Conservation (phyloP, 2,113 vertebrate species). For the Rhea americana region DNA sequence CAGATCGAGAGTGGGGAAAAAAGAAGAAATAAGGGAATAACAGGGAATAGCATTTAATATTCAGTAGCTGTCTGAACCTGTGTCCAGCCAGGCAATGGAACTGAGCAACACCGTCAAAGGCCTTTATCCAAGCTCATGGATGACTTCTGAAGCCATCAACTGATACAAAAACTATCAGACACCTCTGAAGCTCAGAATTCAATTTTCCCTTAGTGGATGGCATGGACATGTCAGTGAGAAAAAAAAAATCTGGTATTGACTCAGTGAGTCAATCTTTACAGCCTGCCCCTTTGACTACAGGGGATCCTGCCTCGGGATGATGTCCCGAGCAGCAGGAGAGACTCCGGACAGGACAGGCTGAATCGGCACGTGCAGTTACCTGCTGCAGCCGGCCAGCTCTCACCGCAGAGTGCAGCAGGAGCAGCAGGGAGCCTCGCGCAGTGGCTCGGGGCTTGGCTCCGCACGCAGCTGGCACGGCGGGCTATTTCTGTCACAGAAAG, state of each 20-base stretch:
- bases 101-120: background rate
- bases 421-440: accelerated
- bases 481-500: background rate
- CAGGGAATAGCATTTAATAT: background rate
- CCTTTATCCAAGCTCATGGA: background rate
- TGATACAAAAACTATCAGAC: background rate
- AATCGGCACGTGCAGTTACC: accelerated
- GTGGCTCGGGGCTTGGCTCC: accelerated
- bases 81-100: background rate
- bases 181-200: no score
- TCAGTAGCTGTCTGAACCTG: background rate
- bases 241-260: background rate
- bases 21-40: background rate
- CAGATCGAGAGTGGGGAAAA: background rate
- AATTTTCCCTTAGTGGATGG: background rate
- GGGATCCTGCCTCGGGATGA: no score
- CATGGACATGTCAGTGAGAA: no score
- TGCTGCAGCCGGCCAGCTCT: accelerated
- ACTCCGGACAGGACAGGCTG: accelerated
- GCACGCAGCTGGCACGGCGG: background rate
- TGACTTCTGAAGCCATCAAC: background rate
- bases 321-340: background rate
- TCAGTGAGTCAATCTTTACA: background rate
- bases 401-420: accelerated
- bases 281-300: background rate